A percentile compares a stretch with the other conserved stretches of the same genome.
Conservation (phyloP, 2,113 vertebrate genomes). For the Notothenia coriiceps region DNA sequence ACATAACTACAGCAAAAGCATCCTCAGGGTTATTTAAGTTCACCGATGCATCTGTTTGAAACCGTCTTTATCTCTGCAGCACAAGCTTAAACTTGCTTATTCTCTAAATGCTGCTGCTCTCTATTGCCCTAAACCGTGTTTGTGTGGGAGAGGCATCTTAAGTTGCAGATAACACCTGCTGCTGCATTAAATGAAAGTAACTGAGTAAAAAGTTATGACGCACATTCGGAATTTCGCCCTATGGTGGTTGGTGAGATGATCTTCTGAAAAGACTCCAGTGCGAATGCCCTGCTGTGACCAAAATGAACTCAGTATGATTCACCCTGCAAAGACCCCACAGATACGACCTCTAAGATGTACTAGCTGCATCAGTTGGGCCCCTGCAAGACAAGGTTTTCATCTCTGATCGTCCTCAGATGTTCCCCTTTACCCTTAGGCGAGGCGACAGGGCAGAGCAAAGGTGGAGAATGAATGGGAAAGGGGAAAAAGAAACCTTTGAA, state of each 20-base stretch:
- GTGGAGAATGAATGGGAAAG: slow-evolving; percentile 16
- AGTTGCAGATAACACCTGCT: slow-evolving; percentile 69
- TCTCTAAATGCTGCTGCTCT: background rate
- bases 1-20: slow-evolving; percentile 12
- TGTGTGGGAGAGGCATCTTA: slow-evolving; percentile 47
- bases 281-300: slow-evolving; percentile 70
- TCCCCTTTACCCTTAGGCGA: slow-evolving; percentile 41
- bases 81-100: background rate
- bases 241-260: slow-evolving; percentile 63
- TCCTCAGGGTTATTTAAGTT: slow-evolving; percentile 32
- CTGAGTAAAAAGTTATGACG: slow-evolving; percentile 36
- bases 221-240: slow-evolving; percentile 65
- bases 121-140: slow-evolving; percentile 45
- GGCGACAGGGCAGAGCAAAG: slow-evolving; percentile 16
- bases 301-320: slow-evolving; percentile 67
- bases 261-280: slow-evolving; percentile 63
- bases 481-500: slow-evolving; percentile 32
- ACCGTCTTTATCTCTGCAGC: slow-evolving; percentile 17
- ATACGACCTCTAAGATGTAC: slow-evolving; percentile 46
- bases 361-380: slow-evolving; percentile 42
- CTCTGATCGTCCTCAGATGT: slow-evolving; percentile 72
- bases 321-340: slow-evolving; percentile 59
- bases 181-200: slow-evolving; percentile 52
- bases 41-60: slow-evolving; percentile 35
- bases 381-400: slow-evolving; percentile 27